Conservation (phyloP, 2,113 vertebrate species). For the Phasianus colchicus region DNA sequence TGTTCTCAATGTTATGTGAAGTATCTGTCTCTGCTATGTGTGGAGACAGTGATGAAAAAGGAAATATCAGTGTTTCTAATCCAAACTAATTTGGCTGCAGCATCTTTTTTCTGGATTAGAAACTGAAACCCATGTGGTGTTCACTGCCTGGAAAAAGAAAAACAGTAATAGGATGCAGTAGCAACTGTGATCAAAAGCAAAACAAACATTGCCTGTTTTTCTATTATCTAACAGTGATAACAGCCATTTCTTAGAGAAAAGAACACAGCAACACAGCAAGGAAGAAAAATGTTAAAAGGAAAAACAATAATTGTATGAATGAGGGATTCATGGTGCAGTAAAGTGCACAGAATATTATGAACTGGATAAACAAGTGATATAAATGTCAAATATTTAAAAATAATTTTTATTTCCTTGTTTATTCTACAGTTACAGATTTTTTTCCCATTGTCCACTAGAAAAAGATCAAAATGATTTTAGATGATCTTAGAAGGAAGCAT, state of each 20-base stretch:
- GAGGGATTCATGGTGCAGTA: neutral
- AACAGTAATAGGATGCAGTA: neutral
- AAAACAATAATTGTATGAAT: neutral
- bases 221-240: neutral
- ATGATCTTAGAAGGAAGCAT: neutral
- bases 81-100: neutral
- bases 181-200: neutral
- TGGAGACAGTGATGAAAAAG: neutral
- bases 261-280: neutral
- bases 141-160: neutral
- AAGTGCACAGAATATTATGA: neutral
- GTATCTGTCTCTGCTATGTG: neutral
- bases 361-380: neutral
- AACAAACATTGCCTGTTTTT: neutral
- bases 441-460: neutral
- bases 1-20: neutral
- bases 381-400: neutral
- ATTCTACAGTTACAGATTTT: neutral
- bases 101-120: neutral
- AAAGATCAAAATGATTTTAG: neutral
- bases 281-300: neutral
- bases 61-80: neutral
- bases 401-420: neutral
- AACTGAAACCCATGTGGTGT: neutral
- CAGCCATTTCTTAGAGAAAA: neutral